phyloP scores from a whole-genome alignment of 92 coral and sea anemone species.

The Umimayanthus kanabou region DNA sequence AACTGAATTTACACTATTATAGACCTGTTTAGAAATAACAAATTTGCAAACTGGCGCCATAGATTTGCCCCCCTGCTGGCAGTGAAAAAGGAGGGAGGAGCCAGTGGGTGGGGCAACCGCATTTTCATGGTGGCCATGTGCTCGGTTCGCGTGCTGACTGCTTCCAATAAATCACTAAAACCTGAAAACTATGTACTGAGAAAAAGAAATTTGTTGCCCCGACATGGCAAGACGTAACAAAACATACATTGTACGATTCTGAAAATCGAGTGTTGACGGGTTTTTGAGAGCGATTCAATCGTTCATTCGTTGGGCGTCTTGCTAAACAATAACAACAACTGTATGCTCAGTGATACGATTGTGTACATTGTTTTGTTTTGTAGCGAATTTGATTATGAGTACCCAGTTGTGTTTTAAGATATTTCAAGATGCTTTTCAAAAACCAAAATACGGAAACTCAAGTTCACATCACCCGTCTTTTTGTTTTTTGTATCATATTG shows the following conservation, averaged over 20 bases:
- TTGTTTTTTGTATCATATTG: no score
- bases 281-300: neutral
- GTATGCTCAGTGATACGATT: neutral
- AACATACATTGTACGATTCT: neutral
- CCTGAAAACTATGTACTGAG: neutral
- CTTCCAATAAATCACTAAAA: neutral
- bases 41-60: constrained; percentile 43
- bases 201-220: neutral
- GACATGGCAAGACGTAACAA: neutral
- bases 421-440: neutral
- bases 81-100: constrained; percentile 18
- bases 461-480: neutral
- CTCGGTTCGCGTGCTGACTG: neutral
- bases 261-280: neutral
- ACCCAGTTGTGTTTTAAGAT: neutral
- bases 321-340: neutral
- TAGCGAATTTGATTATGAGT: neutral
- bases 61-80: constrained; percentile 23
- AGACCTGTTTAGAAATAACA: constrained; percentile 26
- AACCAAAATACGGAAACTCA: neutral
- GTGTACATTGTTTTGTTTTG: neutral
- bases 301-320: neutral
- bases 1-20: constrained; percentile 3
- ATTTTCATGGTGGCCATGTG: constrained; percentile 33
- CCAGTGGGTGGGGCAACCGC: neutral